These are phyloP conservation scores for Aptenodytes forsteri DNA, from an alignment of 2,113 vertebrate genomes.

Conservation along the genomic window DNA sequence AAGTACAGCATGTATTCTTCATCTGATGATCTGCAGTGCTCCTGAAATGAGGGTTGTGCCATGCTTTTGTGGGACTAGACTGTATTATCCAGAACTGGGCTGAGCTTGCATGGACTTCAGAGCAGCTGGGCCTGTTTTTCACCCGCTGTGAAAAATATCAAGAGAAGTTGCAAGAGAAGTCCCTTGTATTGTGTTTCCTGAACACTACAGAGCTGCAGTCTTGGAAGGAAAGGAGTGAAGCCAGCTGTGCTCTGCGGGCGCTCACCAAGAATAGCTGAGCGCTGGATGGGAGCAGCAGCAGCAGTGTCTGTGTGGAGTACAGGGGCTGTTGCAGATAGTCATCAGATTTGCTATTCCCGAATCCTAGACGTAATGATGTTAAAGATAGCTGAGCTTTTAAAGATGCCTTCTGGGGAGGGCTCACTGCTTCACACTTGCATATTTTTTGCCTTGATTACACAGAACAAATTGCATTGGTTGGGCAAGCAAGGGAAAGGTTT, in stretches of 20 bases:
- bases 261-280: neutral
- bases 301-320: neutral
- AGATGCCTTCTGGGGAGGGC: neutral
- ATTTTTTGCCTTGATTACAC: neutral
- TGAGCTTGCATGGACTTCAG: neutral
- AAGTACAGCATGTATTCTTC: constrained; percentile 8
- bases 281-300: neutral
- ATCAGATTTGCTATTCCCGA: neutral
- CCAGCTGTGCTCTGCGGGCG: neutral
- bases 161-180: neutral
- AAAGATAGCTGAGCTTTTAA: neutral
- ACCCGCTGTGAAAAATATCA: neutral
- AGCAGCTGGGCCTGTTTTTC: neutral
- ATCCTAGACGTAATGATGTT: neutral
- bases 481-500: neutral
- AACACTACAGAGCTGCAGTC: neutral
- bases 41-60: neutral
- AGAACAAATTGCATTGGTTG: neutral
- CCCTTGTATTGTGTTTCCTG: neutral
- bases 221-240: neutral
- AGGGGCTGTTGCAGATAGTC: neutral
- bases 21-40: neutral
- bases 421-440: neutral
- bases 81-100: neutral
- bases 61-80: neutral